Evolutionary conservation across 2,797 vertebrate genomes (phyloP).

Genomic region (Notolabrus celidotus): DNA sequence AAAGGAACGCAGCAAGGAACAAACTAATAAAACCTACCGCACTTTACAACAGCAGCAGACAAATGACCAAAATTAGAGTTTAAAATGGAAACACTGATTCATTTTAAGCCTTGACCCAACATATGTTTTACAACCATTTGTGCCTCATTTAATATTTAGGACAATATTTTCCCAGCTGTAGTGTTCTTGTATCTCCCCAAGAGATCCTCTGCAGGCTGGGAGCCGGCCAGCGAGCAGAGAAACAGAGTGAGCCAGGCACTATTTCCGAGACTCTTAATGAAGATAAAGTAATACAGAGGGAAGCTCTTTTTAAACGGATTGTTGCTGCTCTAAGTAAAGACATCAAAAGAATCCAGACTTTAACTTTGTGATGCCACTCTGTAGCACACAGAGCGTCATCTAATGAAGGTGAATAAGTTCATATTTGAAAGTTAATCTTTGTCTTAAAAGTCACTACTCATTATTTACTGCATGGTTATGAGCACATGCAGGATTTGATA

Average conservation of each 20-base stretch:
- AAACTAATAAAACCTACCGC: slow-evolving; percentile 43
- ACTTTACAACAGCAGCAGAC: slow-evolving; percentile 33
- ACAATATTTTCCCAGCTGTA: slow-evolving; percentile 43
- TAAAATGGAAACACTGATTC: slow-evolving; percentile 64
- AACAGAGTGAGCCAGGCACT: slow-evolving; percentile 20
- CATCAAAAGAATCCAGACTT: not conserved
- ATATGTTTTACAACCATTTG: slow-evolving; percentile 54
- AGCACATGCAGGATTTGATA: too few species aligned
- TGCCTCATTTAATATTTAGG: slow-evolving; percentile 64
- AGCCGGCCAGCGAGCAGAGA: slow-evolving; percentile 42
- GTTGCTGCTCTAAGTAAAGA: not conserved
- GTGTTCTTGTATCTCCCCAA: slow-evolving; percentile 45
- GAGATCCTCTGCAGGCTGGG: slow-evolving; percentile 39
- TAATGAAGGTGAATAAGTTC: too few species aligned
- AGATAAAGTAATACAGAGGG: slow-evolving; percentile 54
- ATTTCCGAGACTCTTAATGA: slow-evolving; percentile 55
- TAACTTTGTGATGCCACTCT: too few species aligned
- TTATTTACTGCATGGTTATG: too few species aligned
- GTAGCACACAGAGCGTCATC: too few species aligned
- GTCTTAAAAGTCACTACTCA: too few species aligned
- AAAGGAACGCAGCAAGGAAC: slow-evolving; percentile 14
- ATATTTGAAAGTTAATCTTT: too few species aligned
- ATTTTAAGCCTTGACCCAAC: slow-evolving; percentile 45
- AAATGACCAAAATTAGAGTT: slow-evolving; percentile 57
- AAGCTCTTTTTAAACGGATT: too few species aligned